phyloP scores from a whole-genome alignment of 2,888 invertebrate species.

The Norana najaformis region DNA sequence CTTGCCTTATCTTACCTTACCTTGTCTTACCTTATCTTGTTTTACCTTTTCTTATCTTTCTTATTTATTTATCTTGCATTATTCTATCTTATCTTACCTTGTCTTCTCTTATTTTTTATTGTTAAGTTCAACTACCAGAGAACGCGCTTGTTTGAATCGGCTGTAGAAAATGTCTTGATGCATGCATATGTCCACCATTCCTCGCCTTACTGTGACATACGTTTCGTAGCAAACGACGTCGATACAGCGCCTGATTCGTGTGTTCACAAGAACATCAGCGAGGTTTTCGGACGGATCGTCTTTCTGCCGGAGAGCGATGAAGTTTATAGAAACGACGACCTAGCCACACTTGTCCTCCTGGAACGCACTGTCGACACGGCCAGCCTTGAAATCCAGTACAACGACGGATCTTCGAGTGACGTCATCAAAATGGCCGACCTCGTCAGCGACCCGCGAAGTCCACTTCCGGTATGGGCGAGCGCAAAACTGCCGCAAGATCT shows the following conservation, averaged over 20 bases:
- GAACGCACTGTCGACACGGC: neutral
- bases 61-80: no score
- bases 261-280: neutral
- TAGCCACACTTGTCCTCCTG: neutral
- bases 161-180: neutral
- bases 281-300: neutral
- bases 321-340: neutral
- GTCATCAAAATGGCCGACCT: neutral
- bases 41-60: neutral
- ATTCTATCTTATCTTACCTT: neutral
- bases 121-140: neutral
- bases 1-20: neutral
- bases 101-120: no score
- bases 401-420: neutral
- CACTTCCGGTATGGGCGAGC: neutral
- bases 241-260: neutral
- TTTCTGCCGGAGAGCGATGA: neutral
- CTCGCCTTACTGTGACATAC: neutral
- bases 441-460: neutral
- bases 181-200: neutral
- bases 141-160: neutral
- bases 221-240: neutral
- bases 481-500: neutral
- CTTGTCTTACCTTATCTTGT: neutral
- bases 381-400: neutral